Base-by-base conservation (phyloP, 1,140 invertebrate species). In the Ceratina japonica region DNA sequence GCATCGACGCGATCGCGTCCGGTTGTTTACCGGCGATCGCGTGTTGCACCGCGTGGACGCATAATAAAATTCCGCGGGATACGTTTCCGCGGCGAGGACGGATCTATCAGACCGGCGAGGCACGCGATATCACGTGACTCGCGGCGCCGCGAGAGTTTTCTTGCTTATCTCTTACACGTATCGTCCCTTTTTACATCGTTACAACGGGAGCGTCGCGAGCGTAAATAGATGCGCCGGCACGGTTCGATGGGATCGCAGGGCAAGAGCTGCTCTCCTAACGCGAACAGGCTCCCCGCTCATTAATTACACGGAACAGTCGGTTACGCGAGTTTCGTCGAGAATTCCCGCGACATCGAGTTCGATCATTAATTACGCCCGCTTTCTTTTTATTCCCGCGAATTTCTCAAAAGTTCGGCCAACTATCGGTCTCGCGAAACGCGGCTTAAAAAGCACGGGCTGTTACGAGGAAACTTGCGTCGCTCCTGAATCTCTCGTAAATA, bases 41-140 rank as follows among this genome's bases (percentile, higher is more conserved):
- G 81, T 62, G 72, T 44, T 79, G 31, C 37, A 44, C 18, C 31
- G 59, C 49, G 63, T 0, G 18, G 27, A 61, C 49, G 69, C 27
- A 37, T 51, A 76, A 66, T 84, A 80, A 76, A 84, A 80, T 84
- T 85, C 63, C 24, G n/a, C 66, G n/a, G 52, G 59, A 72, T 71
- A 65, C 49, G 15, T 59, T 68, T 22, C 70, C 49, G 16, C 16
- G 22, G 59, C 4, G 68, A 37, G 79, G 74, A 85, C 75, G 72
- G 75, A 85, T 79, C 84, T 63, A 75, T 85, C 63, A 75, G 59
- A 15, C 37, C 8, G 0, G 3, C 22, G 58, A 13, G 27, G 63
- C 83, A 85, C 84, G 84, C 84, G 83, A 85, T 72, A 59, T 79
- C 64, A 85, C 84, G 84, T 82, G 84, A 85, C 84, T 63, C 18